A percentile compares a stretch with the other conserved stretches of the same genome.
Evolutionary conservation across 2,113 vertebrate genomes (phyloP).

Genomic region (Corythaeola cristata): DNA sequence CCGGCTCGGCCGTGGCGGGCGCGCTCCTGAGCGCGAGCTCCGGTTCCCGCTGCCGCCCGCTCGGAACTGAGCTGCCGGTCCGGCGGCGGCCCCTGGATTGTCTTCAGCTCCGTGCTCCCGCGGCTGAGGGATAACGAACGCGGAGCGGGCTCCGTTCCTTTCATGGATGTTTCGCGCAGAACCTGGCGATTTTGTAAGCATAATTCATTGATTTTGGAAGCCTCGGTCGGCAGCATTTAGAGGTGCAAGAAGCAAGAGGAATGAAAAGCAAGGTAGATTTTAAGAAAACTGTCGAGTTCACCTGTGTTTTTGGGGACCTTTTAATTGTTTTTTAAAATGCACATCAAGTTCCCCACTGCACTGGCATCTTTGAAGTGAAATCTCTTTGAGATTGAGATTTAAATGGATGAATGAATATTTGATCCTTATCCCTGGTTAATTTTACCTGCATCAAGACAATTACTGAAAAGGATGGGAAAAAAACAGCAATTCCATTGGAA

Average conservation of each 20-base stretch:
- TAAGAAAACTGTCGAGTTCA: neutral
- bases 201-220: fast-evolving
- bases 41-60: too few relatives aligned
- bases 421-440: neutral
- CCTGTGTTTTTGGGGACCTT: neutral
- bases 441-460: neutral
- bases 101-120: neutral
- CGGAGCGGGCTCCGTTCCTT: neutral
- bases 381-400: neutral
- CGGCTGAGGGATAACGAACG: neutral
- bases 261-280: neutral
- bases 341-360: fast-evolving
- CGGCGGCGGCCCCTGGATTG: too few relatives aligned
- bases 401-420: neutral
- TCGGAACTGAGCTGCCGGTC: too few relatives aligned
- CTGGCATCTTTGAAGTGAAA: neutral
- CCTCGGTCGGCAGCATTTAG: fast-evolving
- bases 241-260: too few relatives aligned
- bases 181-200: fast-evolving
- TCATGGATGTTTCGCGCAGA: fast-evolving
- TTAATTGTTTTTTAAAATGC: fast-evolving
- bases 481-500: neutral
- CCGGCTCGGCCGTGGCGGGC: too few relatives aligned
- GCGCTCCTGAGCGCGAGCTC: too few relatives aligned
- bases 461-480: neutral